A percentile compares a stretch with the other conserved stretches of the same genome.
These are phyloP conservation scores for Venturia canescens DNA, from an alignment of 1,140 invertebrate species.

Conservation along the genomic window DNA sequence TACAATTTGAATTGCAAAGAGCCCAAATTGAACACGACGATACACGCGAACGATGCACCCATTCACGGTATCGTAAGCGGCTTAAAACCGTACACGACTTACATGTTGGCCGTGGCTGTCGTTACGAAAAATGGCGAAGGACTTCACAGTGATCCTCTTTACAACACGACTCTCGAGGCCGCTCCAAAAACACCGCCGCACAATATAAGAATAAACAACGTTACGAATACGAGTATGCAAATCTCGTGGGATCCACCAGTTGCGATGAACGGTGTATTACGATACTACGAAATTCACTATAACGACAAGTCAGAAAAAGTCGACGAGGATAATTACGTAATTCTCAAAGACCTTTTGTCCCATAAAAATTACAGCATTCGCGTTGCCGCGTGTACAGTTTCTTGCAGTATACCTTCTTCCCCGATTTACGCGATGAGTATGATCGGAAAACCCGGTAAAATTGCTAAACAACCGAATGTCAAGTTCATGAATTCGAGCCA, in stretches of 20 bases:
- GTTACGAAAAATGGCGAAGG: conserved; percentile 85
- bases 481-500: conserved; percentile 74
- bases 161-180: conserved; percentile 86
- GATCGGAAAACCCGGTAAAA: conserved; percentile 79
- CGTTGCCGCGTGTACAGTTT: conserved; percentile 84
- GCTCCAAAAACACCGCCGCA: conserved; percentile 78
- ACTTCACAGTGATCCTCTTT: conserved; percentile 81
- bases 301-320: conserved; percentile 59
- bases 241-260: conserved; percentile 84
- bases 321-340: conserved; percentile 57
- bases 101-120: conserved; percentile 85
- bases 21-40: conserved; percentile 73
- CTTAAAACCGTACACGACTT: conserved; percentile 87
- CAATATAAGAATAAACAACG: conserved; percentile 79
- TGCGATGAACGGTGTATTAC: conserved; percentile 85
- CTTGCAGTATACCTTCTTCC: conserved; percentile 78
- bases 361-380: conserved; percentile 82
- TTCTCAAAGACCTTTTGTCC: conserved; percentile 56
- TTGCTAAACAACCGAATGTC: conserved; percentile 74
- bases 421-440: conserved; percentile 76
- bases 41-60: conserved; percentile 71
- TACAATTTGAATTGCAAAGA: conserved; percentile 75
- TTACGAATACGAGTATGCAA: conserved; percentile 82
- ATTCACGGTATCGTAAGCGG: conserved; percentile 71
- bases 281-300: conserved; percentile 83